Evolutionary conservation across 2,797 vertebrate genomes (phyloP).

Genomic region (Microctenopoma lineatum): DNA sequence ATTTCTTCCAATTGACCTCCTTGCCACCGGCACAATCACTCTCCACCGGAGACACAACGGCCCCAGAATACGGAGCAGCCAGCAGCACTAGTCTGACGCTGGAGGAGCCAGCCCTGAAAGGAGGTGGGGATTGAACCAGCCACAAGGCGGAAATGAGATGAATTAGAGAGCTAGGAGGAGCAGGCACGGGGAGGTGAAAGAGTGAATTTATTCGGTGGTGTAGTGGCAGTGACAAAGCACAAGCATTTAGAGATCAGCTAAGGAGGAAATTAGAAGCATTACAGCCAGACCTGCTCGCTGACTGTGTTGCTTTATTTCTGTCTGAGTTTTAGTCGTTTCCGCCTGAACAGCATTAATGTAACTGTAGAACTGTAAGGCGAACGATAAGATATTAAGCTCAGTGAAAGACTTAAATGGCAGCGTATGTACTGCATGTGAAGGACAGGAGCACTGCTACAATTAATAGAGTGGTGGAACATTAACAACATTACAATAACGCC

Average conservation of each 20-base stretch:
- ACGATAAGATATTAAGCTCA: conserved; percentile 9
- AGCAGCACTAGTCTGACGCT: conserved; percentile 38
- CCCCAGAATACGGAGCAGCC: conserved; percentile 80
- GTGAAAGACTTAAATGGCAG: conserved; percentile 30
- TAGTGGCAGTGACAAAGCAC: conserved; percentile 82
- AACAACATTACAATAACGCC: conserved; percentile 59
- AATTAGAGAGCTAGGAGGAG: conserved; percentile 74
- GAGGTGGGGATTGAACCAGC: conserved; percentile 65
- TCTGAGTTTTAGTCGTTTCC: conserved; percentile 59
- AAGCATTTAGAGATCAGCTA: conserved; percentile 78
- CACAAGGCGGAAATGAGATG: conserved; percentile 77
- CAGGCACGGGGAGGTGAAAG: conserved; percentile 71
- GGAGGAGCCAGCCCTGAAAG: conserved; percentile 46
- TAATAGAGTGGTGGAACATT: conserved; percentile 12
- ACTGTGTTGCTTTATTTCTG: conserved; percentile 38
- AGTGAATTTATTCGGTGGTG: conserved; percentile 75
- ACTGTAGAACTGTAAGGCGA: conserved; percentile 24
- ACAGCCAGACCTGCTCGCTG: conserved; percentile 55
- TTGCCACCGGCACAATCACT: conserved; percentile 83
- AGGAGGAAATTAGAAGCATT: conserved; percentile 80
- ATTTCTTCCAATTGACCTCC: conserved; percentile 88
- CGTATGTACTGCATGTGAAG: background rate
- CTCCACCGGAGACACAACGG: conserved; percentile 78
- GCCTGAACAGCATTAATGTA: conserved; percentile 50
- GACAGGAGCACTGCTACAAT: conserved; percentile 26